phyloP scores from a whole-genome alignment of 2,797 vertebrate species.

The Diceros bicornis region DNA sequence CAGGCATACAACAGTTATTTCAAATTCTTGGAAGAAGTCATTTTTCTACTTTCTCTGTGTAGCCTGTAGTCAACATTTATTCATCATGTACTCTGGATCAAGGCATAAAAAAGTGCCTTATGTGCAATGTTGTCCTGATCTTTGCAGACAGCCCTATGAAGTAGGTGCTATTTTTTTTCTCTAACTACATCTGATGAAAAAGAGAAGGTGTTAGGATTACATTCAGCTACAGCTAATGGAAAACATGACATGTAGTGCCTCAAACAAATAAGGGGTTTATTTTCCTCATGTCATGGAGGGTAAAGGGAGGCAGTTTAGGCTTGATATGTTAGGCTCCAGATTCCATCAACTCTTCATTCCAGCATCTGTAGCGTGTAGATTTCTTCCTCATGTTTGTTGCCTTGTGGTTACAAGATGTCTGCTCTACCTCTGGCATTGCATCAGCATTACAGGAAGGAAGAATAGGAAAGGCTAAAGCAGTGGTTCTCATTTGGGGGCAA shows the following conservation, averaged over 20 bases:
- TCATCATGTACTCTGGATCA: not conserved
- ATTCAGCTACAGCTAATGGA: constrained; percentile 31
- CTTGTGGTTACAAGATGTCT: constrained; percentile 34
- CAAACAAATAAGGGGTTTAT: not conserved
- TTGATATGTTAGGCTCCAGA: not conserved
- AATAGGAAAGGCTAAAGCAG: not conserved
- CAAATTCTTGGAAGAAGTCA: not conserved
- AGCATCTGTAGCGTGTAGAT: not conserved
- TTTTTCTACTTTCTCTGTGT: not conserved
- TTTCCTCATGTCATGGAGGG: not conserved
- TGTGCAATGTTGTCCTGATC: not conserved
- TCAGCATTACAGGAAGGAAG: not conserved
- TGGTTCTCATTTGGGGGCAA: not conserved
- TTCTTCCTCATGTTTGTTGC: constrained; percentile 55
- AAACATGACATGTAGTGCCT: constrained; percentile 48
- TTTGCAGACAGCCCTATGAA: not conserved
- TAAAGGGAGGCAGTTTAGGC: not conserved
- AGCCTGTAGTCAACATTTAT: not conserved
- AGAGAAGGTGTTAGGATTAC: not conserved
- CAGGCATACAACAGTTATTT: not conserved
- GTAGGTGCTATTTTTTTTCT: not conserved
- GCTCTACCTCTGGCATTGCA: not conserved
- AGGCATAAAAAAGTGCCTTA: constrained; percentile 20
- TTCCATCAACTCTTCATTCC: constrained; percentile 10
- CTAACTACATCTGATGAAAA: not conserved